Percentiles rank a stretch among this genome's conserved stretches.
These are phyloP conservation scores for Gallinago jamesoni DNA, from an alignment of 2,113 vertebrate genomes.

Conservation along the genomic window DNA sequence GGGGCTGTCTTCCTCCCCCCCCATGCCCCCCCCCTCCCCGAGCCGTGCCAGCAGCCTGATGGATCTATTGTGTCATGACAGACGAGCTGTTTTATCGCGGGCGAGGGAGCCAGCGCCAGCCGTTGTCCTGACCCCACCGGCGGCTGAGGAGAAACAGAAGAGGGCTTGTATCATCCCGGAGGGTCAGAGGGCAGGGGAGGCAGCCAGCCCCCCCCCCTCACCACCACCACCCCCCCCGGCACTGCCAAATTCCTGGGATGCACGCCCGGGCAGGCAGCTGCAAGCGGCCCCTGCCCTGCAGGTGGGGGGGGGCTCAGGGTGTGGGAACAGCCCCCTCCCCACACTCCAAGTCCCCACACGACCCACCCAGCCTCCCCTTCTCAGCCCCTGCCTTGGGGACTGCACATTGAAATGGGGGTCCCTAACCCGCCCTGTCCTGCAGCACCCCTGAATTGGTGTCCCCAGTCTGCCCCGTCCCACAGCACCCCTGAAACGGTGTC, in stretches of 20 bases:
- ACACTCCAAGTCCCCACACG: not conserved
- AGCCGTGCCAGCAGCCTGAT: not conserved
- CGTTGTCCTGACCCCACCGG: conserved; percentile 75
- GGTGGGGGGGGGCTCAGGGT: not conserved
- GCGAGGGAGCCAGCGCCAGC: conserved; percentile 50
- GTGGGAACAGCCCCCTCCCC: not conserved
- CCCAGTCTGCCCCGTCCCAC: accelerated
- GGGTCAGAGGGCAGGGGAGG: conserved; percentile 81
- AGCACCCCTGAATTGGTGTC: not conserved
- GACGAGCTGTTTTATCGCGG: conserved; percentile 58
- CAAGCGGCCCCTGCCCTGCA: not conserved
- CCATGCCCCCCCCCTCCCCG: not conserved
- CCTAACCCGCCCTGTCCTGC: not conserved
- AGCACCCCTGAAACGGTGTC: accelerated
- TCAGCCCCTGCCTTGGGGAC: not conserved
- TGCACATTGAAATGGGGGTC: not conserved
- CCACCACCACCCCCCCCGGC: too few relatives aligned
- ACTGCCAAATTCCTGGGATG: conserved; percentile 77
- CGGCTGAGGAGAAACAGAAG: conserved; percentile 84
- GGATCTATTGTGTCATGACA: conserved; percentile 69
- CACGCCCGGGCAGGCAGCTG: conserved; percentile 79
- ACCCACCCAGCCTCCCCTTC: not conserved
- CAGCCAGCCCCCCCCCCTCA: conserved; percentile 58
- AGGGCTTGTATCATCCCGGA: conserved; percentile 76
- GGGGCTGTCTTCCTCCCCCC: not conserved